A percentile compares a stretch with the other conserved stretches of the same genome.
These are phyloP conservation scores for Nemotelus pantherinus DNA, from an alignment of 2,888 invertebrate genomes.

Conservation along the genomic window DNA sequence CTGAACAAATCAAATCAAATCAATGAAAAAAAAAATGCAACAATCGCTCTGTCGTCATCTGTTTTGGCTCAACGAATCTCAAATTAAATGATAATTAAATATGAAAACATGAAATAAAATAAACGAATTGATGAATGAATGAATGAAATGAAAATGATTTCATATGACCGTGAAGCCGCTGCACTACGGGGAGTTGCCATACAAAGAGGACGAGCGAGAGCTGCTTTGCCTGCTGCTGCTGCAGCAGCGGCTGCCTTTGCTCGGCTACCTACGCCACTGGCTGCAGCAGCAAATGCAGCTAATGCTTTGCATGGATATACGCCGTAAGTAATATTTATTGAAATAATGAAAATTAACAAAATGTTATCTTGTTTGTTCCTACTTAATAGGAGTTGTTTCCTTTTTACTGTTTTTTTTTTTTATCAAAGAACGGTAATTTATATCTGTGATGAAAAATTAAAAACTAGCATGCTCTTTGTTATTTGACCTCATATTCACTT, in stretches of 20 bases:
- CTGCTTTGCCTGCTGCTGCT: slow-evolving; percentile 71
- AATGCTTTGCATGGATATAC: slow-evolving; percentile 88
- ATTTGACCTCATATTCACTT: no score
- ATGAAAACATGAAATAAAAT: slow-evolving; percentile 27
- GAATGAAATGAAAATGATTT: slow-evolving; percentile 34
- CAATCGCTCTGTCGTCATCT: slow-evolving; percentile 51
- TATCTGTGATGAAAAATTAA: no score
- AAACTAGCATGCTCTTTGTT: no score
- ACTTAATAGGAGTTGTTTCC: background rate
- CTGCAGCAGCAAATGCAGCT: slow-evolving; percentile 75
- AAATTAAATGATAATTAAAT: slow-evolving; percentile 31
- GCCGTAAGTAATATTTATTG: slow-evolving; percentile 77
- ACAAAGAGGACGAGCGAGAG: slow-evolving; percentile 77
- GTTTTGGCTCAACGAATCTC: slow-evolving; percentile 38
- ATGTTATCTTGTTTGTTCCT: slow-evolving; percentile 26
- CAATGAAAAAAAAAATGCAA: slow-evolving; percentile 44
- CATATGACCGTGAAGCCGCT: slow-evolving; percentile 69
- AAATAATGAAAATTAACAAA: slow-evolving; percentile 48
- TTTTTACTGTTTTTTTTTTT: background rate
- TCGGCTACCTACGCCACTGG: slow-evolving; percentile 69
- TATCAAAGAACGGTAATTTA: background rate
- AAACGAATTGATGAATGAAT: slow-evolving; percentile 14
- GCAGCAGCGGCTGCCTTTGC: slow-evolving; percentile 80
- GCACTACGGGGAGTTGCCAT: slow-evolving; percentile 86
- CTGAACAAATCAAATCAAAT: background rate